phyloP scores from a whole-genome alignment of 2,888 invertebrate species.

The Cryptosula pallasiana region DNA sequence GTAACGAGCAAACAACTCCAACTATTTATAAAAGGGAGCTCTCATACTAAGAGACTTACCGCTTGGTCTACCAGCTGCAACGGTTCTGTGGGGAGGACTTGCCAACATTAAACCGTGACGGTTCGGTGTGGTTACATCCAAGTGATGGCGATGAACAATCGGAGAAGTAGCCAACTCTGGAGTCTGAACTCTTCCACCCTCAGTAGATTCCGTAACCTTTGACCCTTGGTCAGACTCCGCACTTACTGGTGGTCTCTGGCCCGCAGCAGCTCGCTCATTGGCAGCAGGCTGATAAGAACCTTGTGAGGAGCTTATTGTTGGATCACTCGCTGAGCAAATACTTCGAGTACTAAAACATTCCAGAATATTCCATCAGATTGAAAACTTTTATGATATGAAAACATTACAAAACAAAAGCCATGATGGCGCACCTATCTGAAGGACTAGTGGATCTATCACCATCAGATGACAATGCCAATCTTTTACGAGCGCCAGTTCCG shows the following conservation, averaged over 20 bases:
- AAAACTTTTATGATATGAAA: too few species aligned
- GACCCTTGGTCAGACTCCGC: background rate
- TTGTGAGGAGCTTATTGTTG: background rate
- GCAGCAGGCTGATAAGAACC: background rate
- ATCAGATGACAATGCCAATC: constrained; percentile 15
- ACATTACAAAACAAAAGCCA: too few species aligned
- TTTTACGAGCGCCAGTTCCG: background rate
- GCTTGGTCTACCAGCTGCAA: background rate
- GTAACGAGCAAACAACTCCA: too few species aligned
- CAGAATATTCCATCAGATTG: too few species aligned
- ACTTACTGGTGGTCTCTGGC: background rate
- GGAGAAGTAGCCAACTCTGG: constrained; percentile 33
- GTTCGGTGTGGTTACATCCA: constrained; percentile 48
- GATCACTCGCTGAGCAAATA: background rate
- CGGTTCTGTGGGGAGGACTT: constrained; percentile 31
- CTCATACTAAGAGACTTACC: too few species aligned
- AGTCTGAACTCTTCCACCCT: constrained; percentile 40
- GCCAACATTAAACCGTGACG: constrained; percentile 46
- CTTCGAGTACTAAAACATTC: constrained; percentile 14
- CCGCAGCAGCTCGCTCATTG: background rate
- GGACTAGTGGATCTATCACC: constrained; percentile 15
- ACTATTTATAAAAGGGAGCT: too few species aligned
- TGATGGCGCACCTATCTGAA: background rate
- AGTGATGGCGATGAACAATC: constrained; percentile 38
- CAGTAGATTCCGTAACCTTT: background rate